Conservation (phyloP, 1,140 invertebrate genomes). For the Venturia canescens region DNA sequence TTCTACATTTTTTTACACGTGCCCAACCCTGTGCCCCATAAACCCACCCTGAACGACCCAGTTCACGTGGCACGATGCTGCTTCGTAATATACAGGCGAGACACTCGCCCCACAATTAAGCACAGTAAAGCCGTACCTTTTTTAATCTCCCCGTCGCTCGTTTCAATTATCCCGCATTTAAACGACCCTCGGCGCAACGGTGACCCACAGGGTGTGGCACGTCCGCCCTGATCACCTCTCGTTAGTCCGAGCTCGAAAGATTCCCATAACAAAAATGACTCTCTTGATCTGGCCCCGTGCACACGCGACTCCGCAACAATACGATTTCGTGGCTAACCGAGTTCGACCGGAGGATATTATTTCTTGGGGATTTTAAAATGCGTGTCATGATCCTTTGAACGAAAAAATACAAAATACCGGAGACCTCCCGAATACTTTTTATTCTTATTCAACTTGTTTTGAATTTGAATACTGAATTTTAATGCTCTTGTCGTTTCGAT, state of each 20-base stretch:
- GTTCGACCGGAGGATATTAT: background rate
- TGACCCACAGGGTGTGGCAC: slow-evolving; percentile 46
- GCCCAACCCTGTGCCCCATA: background rate
- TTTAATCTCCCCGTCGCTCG: slow-evolving; percentile 40
- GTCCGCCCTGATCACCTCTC: slow-evolving; percentile 45
- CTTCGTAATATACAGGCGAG: background rate
- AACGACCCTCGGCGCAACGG: slow-evolving; percentile 40
- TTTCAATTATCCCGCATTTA: slow-evolving; percentile 53
- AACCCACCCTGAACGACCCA: background rate
- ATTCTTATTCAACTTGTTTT: too few relatives aligned
- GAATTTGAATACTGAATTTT: too few relatives aligned
- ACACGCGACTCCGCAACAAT: background rate
- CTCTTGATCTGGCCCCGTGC: too few relatives aligned
- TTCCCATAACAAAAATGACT: slow-evolving; percentile 37
- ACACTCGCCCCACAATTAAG: background rate
- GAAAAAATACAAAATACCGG: too few relatives aligned
- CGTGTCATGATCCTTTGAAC: too few relatives aligned
- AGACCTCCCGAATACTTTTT: too few relatives aligned
- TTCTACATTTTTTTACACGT: background rate
- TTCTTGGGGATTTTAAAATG: too few relatives aligned
- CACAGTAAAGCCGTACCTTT: slow-evolving; percentile 27
- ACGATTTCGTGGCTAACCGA: background rate
- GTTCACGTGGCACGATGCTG: background rate
- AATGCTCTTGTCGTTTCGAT: too few relatives aligned
- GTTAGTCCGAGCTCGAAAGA: slow-evolving; percentile 20